These are phyloP conservation scores for Mesochorus sp. DNA, from an alignment of 2,888 invertebrate species.

Conservation along the genomic window DNA sequence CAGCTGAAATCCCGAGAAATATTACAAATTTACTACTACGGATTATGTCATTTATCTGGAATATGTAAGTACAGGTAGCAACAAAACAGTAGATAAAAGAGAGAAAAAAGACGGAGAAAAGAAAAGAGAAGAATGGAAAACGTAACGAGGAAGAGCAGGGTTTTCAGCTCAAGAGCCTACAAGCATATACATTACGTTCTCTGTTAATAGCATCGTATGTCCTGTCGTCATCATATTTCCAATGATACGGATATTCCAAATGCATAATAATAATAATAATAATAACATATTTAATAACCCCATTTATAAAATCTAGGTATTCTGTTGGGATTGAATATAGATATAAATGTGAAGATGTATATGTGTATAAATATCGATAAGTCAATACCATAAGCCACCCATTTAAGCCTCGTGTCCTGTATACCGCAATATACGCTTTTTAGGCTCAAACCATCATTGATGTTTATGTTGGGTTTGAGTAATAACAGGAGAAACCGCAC, in stretches of 20 bases:
- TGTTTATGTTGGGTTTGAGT: not conserved
- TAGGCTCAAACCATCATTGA: not conserved
- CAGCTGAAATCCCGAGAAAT: conserved; percentile 3
- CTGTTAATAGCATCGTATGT: conserved; percentile 44
- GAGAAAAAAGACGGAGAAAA: not conserved
- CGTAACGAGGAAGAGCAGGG: not conserved
- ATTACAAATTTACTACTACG: conserved; percentile 30
- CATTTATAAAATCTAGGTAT: too few relatives aligned
- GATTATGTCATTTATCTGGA: conserved; percentile 2
- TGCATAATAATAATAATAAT: too few relatives aligned
- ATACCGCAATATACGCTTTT: not conserved
- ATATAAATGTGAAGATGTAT: too few relatives aligned
- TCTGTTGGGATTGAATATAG: too few relatives aligned
- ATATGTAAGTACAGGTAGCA: conserved; percentile 20
- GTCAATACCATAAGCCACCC: too few relatives aligned
- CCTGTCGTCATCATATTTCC: conserved; percentile 31
- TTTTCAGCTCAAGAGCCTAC: conserved; percentile 1
- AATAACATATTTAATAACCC: too few relatives aligned
- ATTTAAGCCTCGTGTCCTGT: too few relatives aligned
- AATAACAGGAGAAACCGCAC: conserved; percentile 20
- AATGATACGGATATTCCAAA: not conserved
- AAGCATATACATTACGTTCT: conserved; percentile 15
- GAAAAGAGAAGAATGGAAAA: conserved; percentile 4
- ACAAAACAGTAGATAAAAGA: conserved; percentile 6
- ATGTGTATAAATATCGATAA: too few relatives aligned